These are phyloP conservation scores for Thrips palmi DNA, from an alignment of 1,140 invertebrate species.

Conservation along the genomic window DNA sequence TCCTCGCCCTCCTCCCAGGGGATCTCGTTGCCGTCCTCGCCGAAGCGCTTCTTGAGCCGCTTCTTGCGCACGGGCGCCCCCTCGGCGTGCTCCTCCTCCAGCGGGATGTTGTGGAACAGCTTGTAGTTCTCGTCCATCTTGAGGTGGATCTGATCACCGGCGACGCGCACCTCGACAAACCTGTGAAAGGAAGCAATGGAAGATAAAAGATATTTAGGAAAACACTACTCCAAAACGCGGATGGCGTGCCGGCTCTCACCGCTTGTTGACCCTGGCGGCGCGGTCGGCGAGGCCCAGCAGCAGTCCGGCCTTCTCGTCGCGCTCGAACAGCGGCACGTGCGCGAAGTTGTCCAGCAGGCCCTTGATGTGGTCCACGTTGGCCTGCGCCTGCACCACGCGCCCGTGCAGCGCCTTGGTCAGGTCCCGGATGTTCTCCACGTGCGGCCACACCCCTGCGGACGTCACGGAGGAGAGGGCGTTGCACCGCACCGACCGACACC, in stretches of 20 bases:
- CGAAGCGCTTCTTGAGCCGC: background rate
- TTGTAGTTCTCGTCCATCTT: slow-evolving; percentile 43
- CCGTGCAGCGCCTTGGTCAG: slow-evolving; percentile 35
- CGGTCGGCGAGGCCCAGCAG: slow-evolving; percentile 37
- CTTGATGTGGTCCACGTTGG: slow-evolving; percentile 25
- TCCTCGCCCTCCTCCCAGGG: background rate
- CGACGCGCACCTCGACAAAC: slow-evolving; percentile 33
- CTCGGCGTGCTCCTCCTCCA: no score
- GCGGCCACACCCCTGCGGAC: slow-evolving; percentile 35
- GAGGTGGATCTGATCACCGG: slow-evolving; percentile 31
- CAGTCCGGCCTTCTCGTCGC: slow-evolving; percentile 38
- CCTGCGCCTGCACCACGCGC: slow-evolving; percentile 39
- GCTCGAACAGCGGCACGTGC: slow-evolving; percentile 43
- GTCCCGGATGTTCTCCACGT: slow-evolving; percentile 30
- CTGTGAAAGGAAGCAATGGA: slow-evolving; percentile 15
- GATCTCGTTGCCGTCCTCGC: background rate
- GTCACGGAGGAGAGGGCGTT: no score
- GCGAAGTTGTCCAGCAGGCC: slow-evolving; percentile 46
- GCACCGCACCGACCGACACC: no score
- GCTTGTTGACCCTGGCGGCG: slow-evolving; percentile 26
- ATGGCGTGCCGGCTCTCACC: no score
- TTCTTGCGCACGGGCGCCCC: background rate
- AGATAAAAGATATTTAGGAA: background rate
- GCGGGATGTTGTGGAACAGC: slow-evolving; percentile 32
- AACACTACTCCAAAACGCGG: background rate